These are phyloP conservation scores for Monopis laevigella DNA, from an alignment of 2,888 invertebrate genomes.

Conservation along the genomic window DNA sequence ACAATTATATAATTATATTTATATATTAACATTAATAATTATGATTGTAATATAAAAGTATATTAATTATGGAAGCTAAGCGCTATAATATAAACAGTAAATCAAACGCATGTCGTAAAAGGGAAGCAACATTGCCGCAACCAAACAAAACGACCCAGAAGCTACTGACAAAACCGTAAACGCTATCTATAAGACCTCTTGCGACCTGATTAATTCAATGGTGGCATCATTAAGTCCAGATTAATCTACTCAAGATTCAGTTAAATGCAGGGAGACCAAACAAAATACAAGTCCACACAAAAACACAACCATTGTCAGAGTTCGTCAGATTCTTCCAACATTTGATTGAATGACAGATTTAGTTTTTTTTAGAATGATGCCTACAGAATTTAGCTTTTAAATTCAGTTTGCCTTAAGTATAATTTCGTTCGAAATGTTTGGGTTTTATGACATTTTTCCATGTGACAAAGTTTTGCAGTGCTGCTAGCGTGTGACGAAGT, in stretches of 20 bases:
- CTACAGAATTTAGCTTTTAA: no score
- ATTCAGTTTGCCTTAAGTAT: not conserved
- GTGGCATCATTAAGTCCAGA: slow-evolving; percentile 6
- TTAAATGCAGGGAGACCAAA: slow-evolving; percentile 11
- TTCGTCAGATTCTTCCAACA: slow-evolving; percentile 2
- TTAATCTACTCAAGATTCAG: slow-evolving; percentile 8
- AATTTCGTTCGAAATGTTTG: not conserved
- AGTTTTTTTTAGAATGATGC: no score
- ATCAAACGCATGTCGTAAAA: no score
- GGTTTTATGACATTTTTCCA: slow-evolving; percentile 27
- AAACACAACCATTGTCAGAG: slow-evolving; percentile 12
- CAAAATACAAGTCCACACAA: no score
- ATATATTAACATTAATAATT: no score
- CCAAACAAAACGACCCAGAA: no score
- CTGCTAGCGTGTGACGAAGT: slow-evolving; percentile 35
- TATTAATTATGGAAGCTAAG: no score
- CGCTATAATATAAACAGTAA: no score
- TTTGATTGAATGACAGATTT: slow-evolving; percentile 9
- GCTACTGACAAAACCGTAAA: no score
- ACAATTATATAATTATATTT: no score
- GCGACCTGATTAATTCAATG: slow-evolving; percentile 12
- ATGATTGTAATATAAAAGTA: no score
- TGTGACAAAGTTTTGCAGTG: slow-evolving; percentile 24
- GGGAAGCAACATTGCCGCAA: not conserved
- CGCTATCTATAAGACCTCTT: not conserved